Conservation (phyloP, 2,113 vertebrate genomes). For the Mormyrus lacerda region DNA sequence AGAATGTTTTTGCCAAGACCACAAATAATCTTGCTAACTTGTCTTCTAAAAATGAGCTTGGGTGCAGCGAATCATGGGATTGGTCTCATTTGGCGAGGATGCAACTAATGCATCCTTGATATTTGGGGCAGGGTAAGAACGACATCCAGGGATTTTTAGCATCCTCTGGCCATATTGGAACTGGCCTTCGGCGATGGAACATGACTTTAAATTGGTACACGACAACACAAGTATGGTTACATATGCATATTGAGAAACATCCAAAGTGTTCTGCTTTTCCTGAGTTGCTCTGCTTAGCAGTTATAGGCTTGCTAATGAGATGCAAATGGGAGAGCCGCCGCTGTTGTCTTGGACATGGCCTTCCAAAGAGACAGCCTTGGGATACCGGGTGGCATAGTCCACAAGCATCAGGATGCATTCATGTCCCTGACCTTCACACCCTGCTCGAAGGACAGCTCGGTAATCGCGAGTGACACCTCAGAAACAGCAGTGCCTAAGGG, state of each 20-base stretch:
- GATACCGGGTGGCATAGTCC: neutral
- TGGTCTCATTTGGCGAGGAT: neutral
- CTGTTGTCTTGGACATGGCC: neutral
- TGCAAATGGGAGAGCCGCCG: neutral
- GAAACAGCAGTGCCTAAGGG: neutral
- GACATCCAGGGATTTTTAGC: neutral
- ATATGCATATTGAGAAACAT: neutral
- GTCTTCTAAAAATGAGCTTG: neutral
- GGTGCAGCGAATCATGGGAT: neutral
- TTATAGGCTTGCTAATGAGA: neutral
- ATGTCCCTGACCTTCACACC: neutral
- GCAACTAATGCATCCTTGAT: neutral
- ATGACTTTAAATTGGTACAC: neutral
- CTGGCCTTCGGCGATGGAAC: neutral
- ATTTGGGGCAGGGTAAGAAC: neutral
- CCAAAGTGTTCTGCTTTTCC: neutral
- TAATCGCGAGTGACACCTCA: neutral
- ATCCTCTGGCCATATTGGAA: neutral
- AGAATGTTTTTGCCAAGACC: neutral
- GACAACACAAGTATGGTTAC: neutral
- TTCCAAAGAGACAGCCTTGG: neutral
- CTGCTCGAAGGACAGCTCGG: neutral
- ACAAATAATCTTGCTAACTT: neutral
- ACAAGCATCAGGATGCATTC: neutral
- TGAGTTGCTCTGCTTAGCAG: neutral